Percentiles rank a stretch among this genome's conserved stretches.
Conservation (phyloP, 2,888 invertebrate species). For the Xestia ashworthii region DNA sequence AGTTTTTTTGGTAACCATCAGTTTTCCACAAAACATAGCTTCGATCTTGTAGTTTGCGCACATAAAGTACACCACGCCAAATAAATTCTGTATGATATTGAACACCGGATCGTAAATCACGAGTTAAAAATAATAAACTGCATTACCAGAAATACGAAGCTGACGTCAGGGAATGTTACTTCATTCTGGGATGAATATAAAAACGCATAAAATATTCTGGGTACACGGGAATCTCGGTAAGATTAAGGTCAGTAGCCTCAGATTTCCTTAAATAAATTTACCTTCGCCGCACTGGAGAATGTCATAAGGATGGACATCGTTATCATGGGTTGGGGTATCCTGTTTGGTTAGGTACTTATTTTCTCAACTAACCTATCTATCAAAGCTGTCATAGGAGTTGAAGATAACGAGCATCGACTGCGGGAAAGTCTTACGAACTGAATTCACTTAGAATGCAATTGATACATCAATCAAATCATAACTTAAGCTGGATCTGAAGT, state of each 20-base stretch:
- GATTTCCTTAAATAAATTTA: constrained; percentile 73
- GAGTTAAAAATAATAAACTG: constrained; percentile 52
- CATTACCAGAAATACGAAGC: constrained; percentile 42
- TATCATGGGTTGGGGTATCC: constrained; percentile 83
- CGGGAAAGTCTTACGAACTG: constrained; percentile 64
- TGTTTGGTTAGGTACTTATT: constrained; percentile 82
- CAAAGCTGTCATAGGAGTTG: constrained; percentile 83
- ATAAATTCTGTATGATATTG: constrained; percentile 49
- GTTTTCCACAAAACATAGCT: constrained; percentile 26
- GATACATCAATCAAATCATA: constrained; percentile 31
- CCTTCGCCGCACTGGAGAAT: constrained; percentile 68
- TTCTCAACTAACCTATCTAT: constrained; percentile 86
- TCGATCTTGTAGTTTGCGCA: constrained; percentile 16
- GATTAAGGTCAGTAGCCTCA: constrained; percentile 72
- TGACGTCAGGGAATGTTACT: constrained; percentile 50
- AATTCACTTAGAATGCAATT: constrained; percentile 31
- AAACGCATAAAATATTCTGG: constrained; percentile 49
- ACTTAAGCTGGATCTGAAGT: constrained; percentile 16
- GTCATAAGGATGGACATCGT: constrained; percentile 79
- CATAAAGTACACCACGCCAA: constrained; percentile 15
- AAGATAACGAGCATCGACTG: constrained; percentile 79
- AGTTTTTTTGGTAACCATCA: constrained; percentile 12
- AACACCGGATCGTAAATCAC: constrained; percentile 47
- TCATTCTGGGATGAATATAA: constrained; percentile 41
- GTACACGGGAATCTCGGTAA: constrained; percentile 60